phyloP scores from a whole-genome alignment of 1,140 invertebrate species.

The Bombus pyrosoma region DNA sequence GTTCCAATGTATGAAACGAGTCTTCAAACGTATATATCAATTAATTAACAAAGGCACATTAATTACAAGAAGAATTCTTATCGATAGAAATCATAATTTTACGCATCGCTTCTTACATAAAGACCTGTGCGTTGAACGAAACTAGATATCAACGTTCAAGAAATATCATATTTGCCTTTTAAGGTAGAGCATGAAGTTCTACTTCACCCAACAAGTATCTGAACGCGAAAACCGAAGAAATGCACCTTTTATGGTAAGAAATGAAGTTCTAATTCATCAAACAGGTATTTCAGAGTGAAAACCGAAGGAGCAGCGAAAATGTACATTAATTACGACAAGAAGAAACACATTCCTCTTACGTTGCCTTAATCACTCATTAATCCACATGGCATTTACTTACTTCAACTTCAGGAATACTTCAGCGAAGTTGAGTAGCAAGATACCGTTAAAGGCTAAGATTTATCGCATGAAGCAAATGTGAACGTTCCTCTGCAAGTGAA shows the following conservation, averaged over 20 bases:
- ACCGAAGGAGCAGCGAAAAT: neutral
- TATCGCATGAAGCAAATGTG: neutral
- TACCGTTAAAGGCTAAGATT: neutral
- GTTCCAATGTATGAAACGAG: neutral
- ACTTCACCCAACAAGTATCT: neutral
- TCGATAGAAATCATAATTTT: neutral
- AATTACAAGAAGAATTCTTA: neutral
- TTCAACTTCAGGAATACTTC: neutral
- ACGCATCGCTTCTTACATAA: neutral
- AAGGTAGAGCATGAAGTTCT: neutral
- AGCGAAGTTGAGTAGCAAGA: neutral
- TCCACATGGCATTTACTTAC: neutral
- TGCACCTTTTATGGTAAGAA: neutral
- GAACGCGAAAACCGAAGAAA: neutral
- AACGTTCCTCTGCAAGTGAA: neutral
- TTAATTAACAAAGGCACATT: neutral
- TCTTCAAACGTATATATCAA: neutral
- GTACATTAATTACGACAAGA: neutral
- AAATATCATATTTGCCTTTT: neutral
- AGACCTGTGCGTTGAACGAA: neutral
- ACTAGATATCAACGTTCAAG: neutral
- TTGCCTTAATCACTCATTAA: neutral
- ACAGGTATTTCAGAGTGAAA: neutral
- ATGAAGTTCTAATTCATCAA: neutral
- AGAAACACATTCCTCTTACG: neutral